Conservation (phyloP, 2,797 vertebrate species). For the Alcedo quadribrachys region DNA sequence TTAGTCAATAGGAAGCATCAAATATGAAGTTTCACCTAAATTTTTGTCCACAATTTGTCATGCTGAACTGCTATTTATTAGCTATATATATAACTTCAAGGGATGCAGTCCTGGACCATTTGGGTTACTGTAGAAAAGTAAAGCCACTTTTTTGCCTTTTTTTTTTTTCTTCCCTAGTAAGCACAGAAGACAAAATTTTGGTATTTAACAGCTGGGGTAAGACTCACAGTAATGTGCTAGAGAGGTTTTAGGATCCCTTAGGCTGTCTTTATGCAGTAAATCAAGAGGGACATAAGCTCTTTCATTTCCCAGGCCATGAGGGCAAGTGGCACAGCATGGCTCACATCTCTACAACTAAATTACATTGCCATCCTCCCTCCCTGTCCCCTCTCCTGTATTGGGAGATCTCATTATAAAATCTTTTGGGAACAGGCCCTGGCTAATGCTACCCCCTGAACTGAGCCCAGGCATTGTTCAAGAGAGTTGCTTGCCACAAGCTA, state of each 20-base stretch:
- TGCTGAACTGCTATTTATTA: background rate
- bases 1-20: background rate
- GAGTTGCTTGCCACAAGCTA: background rate
- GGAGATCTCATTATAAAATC: background rate
- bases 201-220: background rate
- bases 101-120: background rate
- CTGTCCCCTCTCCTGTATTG: background rate
- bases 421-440: background rate
- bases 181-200: background rate
- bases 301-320: background rate
- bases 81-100: no score
- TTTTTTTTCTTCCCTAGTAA: background rate
- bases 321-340: background rate
- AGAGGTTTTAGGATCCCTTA: background rate
- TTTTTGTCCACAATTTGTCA: background rate
- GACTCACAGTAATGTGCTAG: background rate
- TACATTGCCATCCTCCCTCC: background rate
- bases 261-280: background rate
- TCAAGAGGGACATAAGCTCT: background rate
- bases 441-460: background rate
- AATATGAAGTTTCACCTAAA: background rate
- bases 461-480: background rate
- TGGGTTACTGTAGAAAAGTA: background rate
- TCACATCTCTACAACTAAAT: background rate
- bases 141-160: background rate